Evolutionary conservation across 2,113 vertebrate species (phyloP).

Genomic region (Cavia aperea): DNA sequence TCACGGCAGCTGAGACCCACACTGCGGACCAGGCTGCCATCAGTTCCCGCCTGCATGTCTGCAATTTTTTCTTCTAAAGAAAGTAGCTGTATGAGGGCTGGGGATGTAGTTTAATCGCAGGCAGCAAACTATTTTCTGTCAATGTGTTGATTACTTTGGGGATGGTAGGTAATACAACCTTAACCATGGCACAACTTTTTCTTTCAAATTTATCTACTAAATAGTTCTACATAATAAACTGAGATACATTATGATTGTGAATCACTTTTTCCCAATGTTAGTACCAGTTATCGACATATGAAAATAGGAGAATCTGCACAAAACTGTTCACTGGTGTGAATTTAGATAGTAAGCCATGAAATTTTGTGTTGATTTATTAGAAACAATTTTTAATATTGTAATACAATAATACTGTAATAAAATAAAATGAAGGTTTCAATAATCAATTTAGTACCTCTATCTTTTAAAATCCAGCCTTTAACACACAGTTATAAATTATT

Average conservation of each 20-base stretch:
- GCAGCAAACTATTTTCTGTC: background rate
- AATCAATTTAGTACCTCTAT: background rate
- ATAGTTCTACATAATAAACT: background rate
- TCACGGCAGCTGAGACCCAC: background rate
- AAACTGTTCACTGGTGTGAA: background rate
- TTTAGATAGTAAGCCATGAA: background rate
- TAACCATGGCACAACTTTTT: background rate
- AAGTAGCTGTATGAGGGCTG: background rate
- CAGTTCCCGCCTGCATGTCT: background rate
- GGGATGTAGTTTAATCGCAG: background rate
- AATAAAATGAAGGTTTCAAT: background rate
- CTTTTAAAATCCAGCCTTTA: background rate
- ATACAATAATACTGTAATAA: background rate
- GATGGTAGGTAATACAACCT: background rate
- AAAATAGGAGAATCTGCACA: background rate
- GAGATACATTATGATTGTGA: background rate
- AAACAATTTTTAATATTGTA: background rate
- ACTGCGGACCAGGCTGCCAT: background rate
- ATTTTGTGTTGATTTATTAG: background rate
- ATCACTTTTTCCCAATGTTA: background rate
- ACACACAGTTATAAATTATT: background rate
- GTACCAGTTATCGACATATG: background rate
- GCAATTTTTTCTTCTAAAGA: background rate
- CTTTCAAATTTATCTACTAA: constrained; percentile 23
- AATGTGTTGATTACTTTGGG: background rate